Evolutionary conservation across 2,113 vertebrate genomes (phyloP).

Genomic region (Seriola aureovittata): DNA sequence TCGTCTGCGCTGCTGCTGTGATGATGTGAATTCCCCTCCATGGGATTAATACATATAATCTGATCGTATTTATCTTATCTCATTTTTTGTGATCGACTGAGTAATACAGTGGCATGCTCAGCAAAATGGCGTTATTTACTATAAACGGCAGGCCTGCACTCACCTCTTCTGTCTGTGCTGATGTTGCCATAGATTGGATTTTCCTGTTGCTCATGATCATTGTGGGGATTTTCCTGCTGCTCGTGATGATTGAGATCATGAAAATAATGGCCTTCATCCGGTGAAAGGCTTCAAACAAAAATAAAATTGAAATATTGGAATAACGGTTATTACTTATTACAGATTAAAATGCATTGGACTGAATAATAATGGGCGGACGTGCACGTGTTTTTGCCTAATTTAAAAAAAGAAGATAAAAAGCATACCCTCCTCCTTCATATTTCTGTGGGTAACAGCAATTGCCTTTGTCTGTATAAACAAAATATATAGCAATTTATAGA

Average conservation of each 20-base stretch:
- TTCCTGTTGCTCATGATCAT: constrained; percentile 62
- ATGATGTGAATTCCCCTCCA: no score
- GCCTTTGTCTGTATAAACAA: constrained; percentile 53
- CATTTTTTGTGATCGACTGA: background rate
- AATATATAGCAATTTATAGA: background rate
- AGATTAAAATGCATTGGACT: background rate
- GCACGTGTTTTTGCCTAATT: background rate
- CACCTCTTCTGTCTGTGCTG: constrained; percentile 67
- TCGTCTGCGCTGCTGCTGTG: no score
- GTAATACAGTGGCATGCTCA: background rate
- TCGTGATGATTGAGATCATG: constrained; percentile 43
- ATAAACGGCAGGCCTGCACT: constrained; percentile 6
- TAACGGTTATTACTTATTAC: background rate
- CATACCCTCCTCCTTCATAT: constrained; percentile 61
- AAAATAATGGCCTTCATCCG: constrained; percentile 62
- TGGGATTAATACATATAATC: no score
- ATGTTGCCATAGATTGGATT: constrained; percentile 87
- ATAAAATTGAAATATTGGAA: background rate
- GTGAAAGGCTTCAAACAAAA: constrained; percentile 47
- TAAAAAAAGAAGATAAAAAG: background rate
- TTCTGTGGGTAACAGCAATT: constrained; percentile 24
- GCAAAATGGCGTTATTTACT: no score
- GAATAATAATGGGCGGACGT: background rate
- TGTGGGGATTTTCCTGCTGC: constrained; percentile 47
- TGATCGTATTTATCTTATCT: no score